Evolutionary conservation across 2,888 invertebrate species (phyloP), one percentile per base, ranked within the genome.

Genomic region (Eilema caniola): DNA sequence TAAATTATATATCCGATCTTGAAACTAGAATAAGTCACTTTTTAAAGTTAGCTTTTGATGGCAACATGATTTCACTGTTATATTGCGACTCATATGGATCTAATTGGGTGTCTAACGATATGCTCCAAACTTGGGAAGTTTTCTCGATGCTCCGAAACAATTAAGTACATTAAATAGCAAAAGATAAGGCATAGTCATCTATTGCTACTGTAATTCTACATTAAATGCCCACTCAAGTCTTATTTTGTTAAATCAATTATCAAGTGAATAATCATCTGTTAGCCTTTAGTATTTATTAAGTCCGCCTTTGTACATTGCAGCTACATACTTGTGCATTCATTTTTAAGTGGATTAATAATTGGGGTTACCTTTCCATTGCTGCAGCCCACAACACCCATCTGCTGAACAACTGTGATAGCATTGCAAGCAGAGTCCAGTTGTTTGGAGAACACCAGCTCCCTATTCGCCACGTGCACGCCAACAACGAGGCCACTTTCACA

Each of bases 401-500:
- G 86, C 2, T 95, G 94, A 23, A 96, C 82, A 71, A 95, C 89
- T 62, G 93, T 85, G 74, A 96, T 95, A 41, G 96, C 93, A 88
- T 97, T 97, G 66, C 96, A 96, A 11, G 96, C 92, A 20, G 96
- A 92, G 1, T 91, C 89, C 41, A 96, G 65, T 66, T 90, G 88
- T 31, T 88, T 89, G 25, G 84, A 85, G 78, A 93, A 95, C 4
- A 95, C 20, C 75, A 90, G 88, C 79, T 95, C 88, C 76, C 96
- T 92, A 75, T 93, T 95, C 5, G 95, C 95, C 1, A 97, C 92
- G 72, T 96, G 96, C 41, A 96, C 91, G 70, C 96, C 95, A 60
- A 95, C 89, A 1, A 97, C 89, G 20, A 89, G 85, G 0, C 96
- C 96, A 88, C 95, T 96, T 89, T 97, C 97, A 90, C 96, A 96